Conservation (phyloP, 2,888 invertebrate species). For the Ophion slaviceki region DNA sequence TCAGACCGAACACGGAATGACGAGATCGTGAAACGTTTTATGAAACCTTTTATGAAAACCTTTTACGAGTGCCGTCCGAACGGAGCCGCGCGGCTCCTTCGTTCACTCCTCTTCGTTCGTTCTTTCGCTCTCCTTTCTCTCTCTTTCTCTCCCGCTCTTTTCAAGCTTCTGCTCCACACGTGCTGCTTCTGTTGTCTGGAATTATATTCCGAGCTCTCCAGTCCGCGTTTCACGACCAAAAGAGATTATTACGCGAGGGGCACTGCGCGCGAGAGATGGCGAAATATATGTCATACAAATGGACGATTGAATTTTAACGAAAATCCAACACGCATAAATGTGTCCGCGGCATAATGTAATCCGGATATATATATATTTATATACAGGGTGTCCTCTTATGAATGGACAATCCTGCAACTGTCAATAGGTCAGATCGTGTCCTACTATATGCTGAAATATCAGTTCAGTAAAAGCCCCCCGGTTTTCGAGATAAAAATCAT, state of each 20-base stretch:
- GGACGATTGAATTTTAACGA: conserved; percentile 58
- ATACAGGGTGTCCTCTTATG: too few species aligned
- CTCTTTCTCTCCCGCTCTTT: conserved; percentile 41
- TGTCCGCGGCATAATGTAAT: conserved; percentile 28
- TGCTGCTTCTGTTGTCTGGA: conserved; percentile 72
- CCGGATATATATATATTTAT: neutral
- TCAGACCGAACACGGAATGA: conserved; percentile 57
- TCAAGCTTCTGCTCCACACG: conserved; percentile 79
- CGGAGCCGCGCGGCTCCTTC: conserved; percentile 69
- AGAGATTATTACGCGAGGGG: conserved; percentile 61
- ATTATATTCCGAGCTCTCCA: conserved; percentile 63
- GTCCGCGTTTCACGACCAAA: conserved; percentile 59
- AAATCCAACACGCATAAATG: conserved; percentile 38
- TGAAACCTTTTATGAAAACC: conserved; percentile 81
- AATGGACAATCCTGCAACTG: too few species aligned
- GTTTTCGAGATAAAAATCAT: too few species aligned
- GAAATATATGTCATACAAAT: conserved; percentile 54
- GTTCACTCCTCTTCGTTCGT: conserved; percentile 42
- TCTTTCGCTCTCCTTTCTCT: conserved; percentile 14
- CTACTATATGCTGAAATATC: too few species aligned
- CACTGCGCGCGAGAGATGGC: conserved; percentile 25
- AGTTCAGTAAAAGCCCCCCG: too few species aligned
- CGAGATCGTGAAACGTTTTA: conserved; percentile 80
- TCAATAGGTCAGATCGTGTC: too few species aligned
- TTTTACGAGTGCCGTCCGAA: conserved; percentile 78